Evolutionary conservation across 2,113 vertebrate genomes (phyloP).

Genomic region (Ciconia boyciana): DNA sequence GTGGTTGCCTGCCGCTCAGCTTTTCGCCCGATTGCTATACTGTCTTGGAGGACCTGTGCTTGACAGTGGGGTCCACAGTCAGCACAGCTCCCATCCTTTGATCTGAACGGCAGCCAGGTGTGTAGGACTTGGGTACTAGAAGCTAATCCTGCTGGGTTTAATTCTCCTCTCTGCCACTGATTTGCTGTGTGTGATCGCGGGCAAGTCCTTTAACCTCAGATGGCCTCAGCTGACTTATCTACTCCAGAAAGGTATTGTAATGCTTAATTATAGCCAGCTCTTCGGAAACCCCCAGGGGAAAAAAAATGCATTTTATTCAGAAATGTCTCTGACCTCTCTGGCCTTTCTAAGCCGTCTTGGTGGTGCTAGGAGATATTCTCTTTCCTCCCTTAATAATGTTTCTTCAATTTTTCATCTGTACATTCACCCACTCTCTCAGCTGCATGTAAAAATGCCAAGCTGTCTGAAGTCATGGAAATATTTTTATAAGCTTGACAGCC

Average conservation of each 20-base stretch:
- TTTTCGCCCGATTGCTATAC: neutral
- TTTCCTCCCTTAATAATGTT: constrained; percentile 25
- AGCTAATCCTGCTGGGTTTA: constrained; percentile 13
- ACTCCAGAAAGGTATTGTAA: constrained; percentile 42
- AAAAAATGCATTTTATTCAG: constrained; percentile 34
- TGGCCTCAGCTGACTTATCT: constrained; percentile 43
- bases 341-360: neutral
- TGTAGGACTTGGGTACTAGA: neutral
- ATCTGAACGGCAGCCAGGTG: neutral
- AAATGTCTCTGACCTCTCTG: constrained; percentile 24
- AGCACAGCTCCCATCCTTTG: neutral
- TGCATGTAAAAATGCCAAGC: constrained; percentile 60
- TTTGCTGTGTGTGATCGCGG: constrained; percentile 22
- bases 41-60: neutral
- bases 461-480: constrained; percentile 61
- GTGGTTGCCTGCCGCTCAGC: neutral
- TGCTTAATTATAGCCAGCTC: constrained; percentile 52
- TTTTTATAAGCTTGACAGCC: constrained; percentile 65
- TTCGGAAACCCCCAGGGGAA: neutral
- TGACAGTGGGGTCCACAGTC: neutral
- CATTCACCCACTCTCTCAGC: constrained; percentile 56
- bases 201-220: constrained; percentile 46
- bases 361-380: neutral
- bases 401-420: constrained; percentile 59
- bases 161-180: constrained; percentile 22